Percentiles rank a stretch among this genome's conserved stretches.
These are phyloP conservation scores for Antheraea assamensis DNA, from an alignment of 2,888 invertebrate genomes.

Conservation along the genomic window DNA sequence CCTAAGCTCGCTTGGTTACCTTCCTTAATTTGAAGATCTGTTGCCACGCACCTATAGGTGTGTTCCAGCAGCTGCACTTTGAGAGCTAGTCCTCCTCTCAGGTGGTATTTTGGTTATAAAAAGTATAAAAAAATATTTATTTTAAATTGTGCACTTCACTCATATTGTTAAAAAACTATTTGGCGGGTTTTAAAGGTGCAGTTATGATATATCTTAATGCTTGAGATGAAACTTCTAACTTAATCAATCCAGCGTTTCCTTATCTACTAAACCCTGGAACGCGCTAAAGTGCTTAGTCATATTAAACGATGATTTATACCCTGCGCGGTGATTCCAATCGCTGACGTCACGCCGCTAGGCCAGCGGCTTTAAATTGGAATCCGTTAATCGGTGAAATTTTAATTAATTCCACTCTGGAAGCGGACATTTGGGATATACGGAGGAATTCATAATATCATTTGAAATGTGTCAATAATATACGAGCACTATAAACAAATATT, in stretches of 20 bases:
- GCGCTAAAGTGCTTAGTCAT: neutral
- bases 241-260: neutral
- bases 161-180: too few relatives aligned
- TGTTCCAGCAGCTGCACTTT: too few relatives aligned
- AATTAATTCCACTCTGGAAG: slow-evolving; percentile 6
- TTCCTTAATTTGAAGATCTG: too few relatives aligned
- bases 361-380: slow-evolving; percentile 6
- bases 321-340: neutral
- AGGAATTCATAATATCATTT: neutral
- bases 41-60: too few relatives aligned
- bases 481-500: neutral
- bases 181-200: too few relatives aligned
- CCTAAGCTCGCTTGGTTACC: too few relatives aligned
- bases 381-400: slow-evolving; percentile 3
- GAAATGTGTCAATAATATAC: neutral
- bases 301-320: neutral
- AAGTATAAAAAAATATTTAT: too few relatives aligned
- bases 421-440: slow-evolving; percentile 7
- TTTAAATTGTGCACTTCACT: too few relatives aligned
- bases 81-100: too few relatives aligned
- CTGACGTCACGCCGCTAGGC: neutral
- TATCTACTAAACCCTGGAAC: neutral
- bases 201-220: too few relatives aligned
- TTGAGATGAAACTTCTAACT: neutral
- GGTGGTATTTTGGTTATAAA: too few relatives aligned